phyloP scores from a whole-genome alignment of 2,888 invertebrate species.

The Diaphora mendica region DNA sequence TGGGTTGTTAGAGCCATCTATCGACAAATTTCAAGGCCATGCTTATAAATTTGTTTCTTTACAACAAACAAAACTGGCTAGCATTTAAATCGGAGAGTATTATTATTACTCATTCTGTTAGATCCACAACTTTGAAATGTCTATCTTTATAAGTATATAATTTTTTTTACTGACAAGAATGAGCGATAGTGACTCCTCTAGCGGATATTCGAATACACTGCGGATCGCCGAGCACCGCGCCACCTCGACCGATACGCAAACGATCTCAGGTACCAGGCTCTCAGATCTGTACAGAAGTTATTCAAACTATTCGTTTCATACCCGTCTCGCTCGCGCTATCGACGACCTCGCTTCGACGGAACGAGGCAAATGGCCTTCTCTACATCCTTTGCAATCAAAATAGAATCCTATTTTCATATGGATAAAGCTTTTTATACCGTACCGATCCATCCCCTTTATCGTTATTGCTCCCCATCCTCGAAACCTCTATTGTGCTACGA shows the following conservation, averaged over 20 bases:
- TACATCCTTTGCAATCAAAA: constrained; percentile 48
- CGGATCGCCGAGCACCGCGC: constrained; percentile 73
- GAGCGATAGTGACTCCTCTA: constrained; percentile 40
- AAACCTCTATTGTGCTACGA: constrained; percentile 66
- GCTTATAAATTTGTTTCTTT: neutral
- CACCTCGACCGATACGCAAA: constrained; percentile 84
- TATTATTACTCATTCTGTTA: neutral
- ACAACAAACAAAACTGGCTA: neutral
- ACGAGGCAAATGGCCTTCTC: constrained; percentile 65
- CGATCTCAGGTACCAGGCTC: constrained; percentile 81
- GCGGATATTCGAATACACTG: constrained; percentile 40
- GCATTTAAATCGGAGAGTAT: neutral
- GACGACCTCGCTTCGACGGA: constrained; percentile 62
- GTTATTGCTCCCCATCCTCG: constrained; percentile 62
- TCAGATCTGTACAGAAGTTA: constrained; percentile 54
- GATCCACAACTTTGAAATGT: neutral
- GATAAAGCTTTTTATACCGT: constrained; percentile 55
- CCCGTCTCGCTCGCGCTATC: constrained; percentile 70
- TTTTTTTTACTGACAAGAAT: constrained; percentile 20
- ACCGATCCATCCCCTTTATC: constrained; percentile 42
- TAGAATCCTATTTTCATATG: constrained; percentile 36
- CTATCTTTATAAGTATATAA: neutral
- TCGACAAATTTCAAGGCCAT: constrained; percentile 9
- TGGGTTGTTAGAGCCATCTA: constrained; percentile 19
- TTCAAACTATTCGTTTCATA: constrained; percentile 19